Base-by-base conservation (phyloP, 2,113 vertebrate genomes). In the Cephalophus harveyi region DNA sequence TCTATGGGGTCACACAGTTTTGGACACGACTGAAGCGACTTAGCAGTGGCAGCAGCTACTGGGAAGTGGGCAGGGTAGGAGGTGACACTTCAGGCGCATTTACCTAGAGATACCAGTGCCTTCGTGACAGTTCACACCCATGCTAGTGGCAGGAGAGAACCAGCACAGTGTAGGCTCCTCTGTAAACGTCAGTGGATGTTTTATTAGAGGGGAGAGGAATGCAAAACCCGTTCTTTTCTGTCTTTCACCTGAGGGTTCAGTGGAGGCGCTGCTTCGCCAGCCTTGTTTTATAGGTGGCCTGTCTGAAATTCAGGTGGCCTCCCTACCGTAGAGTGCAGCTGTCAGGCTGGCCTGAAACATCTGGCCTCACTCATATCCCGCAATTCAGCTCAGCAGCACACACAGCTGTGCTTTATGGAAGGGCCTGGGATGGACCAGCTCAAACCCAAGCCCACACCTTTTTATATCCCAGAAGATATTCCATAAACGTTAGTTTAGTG, bases 401-500 rank as follows among this genome's bases (percentile, higher is more conserved):
- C 87, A 89, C 83, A 98, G 93, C 96, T 96, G 71, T 82, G 85
- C 62, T 60, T 83, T 84, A 82, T 43, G 50, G 59, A 87, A 50
- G 17, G 62, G 28, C 17, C 64, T 59, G 5, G 36, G 78, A 79
- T 84, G 85, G 95, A 57, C 87, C 91, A 81, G 14, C 81, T 96
- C 86, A 87, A 84, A 90, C 46, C 62, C 27, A 59, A 91, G 82
- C 62, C 4, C 40, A 74, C 2, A 8, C 50, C 91, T 97, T 91
- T 64, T 92, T 48, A 82, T 89, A 92, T 89, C 91, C 55, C 87
- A 87, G 91, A 97, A 94, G 91, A 97, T 87, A 94, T 23, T 91
- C 84, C 88, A 78, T 88, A 97, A 97, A 95, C 76, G 82, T 97
- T 96, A 92, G 96, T 89, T 97, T 88, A 93, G 97, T 81, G 86